These are phyloP conservation scores for Rhyzopertha dominica DNA, from an alignment of 1,140 invertebrate genomes.

Conservation along the genomic window DNA sequence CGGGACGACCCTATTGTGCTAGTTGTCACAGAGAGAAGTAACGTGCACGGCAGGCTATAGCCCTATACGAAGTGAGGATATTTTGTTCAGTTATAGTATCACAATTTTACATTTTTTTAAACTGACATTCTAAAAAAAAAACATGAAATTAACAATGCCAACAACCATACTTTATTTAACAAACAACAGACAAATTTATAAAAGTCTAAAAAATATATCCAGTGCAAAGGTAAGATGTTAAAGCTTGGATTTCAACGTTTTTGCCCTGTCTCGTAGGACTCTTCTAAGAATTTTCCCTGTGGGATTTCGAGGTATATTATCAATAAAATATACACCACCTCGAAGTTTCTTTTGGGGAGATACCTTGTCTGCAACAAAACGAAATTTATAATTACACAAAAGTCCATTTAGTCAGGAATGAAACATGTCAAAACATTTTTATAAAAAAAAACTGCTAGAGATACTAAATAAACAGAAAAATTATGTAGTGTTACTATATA, in stretches of 20 bases:
- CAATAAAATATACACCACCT: conserved; percentile 60
- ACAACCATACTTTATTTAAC: not conserved
- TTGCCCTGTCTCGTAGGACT: conserved; percentile 15
- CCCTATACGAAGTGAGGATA: not conserved
- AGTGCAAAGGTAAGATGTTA: not conserved
- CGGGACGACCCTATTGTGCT: no score
- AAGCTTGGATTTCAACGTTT: not conserved
- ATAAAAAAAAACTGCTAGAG: no score
- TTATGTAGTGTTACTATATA: no score
- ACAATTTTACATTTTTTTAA: not conserved
- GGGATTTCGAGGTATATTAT: conserved; percentile 63
- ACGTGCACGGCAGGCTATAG: not conserved
- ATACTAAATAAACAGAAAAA: no score
- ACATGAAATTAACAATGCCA: not conserved
- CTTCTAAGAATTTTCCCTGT: conserved; percentile 69
- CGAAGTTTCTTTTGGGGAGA: conserved; percentile 59
- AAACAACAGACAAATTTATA: not conserved
- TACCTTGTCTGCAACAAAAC: conserved; percentile 58
- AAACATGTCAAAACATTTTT: no score
- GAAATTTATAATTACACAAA: no score
- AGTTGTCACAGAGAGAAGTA: no score
- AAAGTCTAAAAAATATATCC: not conserved
- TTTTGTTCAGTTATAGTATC: conserved; percentile 2
- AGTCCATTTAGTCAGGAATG: no score
- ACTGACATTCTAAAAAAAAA: conserved; percentile 1